These are phyloP conservation scores for Mus pahari DNA, from an alignment of 2,113 vertebrate species.

Conservation along the genomic window DNA sequence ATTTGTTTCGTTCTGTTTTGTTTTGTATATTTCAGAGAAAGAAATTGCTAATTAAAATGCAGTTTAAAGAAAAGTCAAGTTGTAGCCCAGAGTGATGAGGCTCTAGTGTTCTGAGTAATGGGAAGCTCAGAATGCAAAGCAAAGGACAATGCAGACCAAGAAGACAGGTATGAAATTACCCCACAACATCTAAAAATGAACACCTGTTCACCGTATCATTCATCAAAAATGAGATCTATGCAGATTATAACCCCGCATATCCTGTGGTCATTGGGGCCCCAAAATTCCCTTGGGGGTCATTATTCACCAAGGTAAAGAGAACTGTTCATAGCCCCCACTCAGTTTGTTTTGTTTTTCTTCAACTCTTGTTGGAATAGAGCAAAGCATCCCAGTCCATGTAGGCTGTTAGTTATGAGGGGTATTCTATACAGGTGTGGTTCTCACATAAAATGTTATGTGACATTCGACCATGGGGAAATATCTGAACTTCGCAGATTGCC, in stretches of 20 bases:
- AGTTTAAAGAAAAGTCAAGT: not conserved
- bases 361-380: not conserved
- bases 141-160: not conserved
- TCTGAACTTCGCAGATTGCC: not conserved
- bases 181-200: not conserved
- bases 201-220: not conserved
- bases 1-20: too few species aligned
- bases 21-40: not conserved
- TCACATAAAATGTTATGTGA: not conserved
- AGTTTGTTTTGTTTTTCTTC: too few species aligned
- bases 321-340: not conserved
- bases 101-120: not conserved
- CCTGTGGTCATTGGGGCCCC: not conserved
- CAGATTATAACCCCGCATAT: not conserved
- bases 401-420: not conserved
- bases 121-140: not conserved
- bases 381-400: not conserved
- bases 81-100: not conserved
- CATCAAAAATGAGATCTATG: not conserved
- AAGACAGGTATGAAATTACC: not conserved
- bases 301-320: not conserved
- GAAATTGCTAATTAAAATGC: not conserved
- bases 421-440: not conserved
- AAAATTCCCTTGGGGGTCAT: not conserved
- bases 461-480: not conserved